Conservation (phyloP, 23 tunicate genomes). For the Ciona savignyi region DNA sequence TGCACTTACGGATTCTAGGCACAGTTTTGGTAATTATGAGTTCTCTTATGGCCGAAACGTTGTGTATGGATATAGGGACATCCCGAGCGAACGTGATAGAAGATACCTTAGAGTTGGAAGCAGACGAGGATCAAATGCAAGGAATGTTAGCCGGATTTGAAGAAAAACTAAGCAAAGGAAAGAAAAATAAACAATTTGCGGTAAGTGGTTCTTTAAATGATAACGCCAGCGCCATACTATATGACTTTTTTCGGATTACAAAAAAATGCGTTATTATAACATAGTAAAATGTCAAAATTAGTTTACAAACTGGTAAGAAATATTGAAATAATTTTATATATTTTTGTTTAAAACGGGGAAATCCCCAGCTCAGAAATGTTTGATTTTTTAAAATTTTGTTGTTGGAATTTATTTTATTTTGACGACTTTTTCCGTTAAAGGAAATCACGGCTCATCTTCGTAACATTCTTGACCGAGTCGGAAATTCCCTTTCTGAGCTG, state of each 20-base stretch:
- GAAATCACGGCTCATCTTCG: conserved; percentile 8
- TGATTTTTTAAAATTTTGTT: too few relatives aligned
- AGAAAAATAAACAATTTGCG: not conserved
- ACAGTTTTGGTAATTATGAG: conserved; percentile 35
- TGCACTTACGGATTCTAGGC: too few relatives aligned
- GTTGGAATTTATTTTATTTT: too few relatives aligned
- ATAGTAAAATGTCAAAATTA: too few relatives aligned
- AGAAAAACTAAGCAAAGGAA: not conserved
- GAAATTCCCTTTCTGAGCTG: conserved; percentile 21
- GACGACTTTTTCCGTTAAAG: not conserved
- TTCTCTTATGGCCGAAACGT: conserved; percentile 52
- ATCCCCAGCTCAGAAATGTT: too few relatives aligned
- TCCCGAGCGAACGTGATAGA: not conserved
- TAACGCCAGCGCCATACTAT: not conserved
- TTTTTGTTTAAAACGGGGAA: too few relatives aligned
- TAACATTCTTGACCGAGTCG: conserved; percentile 26
- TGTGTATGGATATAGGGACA: conserved; percentile 14
- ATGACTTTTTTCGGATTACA: too few relatives aligned
- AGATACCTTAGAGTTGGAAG: not conserved
- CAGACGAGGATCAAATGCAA: not conserved
- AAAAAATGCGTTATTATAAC: too few relatives aligned
- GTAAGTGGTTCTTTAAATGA: conserved; percentile 1
- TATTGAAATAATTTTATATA: too few relatives aligned
- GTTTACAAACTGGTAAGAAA: too few relatives aligned
- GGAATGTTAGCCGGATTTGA: not conserved